Evolutionary conservation across 2,888 invertebrate genomes (phyloP), one percentile per base, ranked within the genome.

Genomic region (Calliopum simillimum): DNA sequence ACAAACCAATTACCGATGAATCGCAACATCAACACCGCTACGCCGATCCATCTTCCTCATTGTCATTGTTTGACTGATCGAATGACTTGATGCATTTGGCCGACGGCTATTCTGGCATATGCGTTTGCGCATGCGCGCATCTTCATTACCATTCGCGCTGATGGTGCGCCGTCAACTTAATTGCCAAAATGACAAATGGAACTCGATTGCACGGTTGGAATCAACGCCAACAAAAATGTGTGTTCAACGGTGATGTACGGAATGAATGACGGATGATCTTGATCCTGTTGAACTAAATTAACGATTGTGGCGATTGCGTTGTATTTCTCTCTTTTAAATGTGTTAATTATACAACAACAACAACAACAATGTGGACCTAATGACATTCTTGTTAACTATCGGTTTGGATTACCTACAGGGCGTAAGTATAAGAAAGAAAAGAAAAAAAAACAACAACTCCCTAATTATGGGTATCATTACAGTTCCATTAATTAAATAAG

Each of bases 391-490:
- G 13, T 21, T 47, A 16, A 43, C 64, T 11, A 33, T 49, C 63
- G 49, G 14, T 6, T 58, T 23, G 43, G 16, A 58, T 49, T 6
- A 59, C 46, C 70, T 65, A 75, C 75, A 79, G 79, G 79, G 79
- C 75, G 79, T 80, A 79, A 80, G 79, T 80, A 79, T 76, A 66
- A 68, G 65, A 63, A 53, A 43, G 23, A 44, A 56, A 53, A 53
- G 61, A 53, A 43, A 33, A 44, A 56, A 53, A 53, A 53, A 11
- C 1, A 19, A 53, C 1, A 16, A 12, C 19, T n/a, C 19, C 53
- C 53, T 53, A 33, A 33, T 33, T 33, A 13, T 8, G 11, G 23
- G 19, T 53, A 72, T 75, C 77, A 76, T 78, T 78, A 78, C 73
- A 76, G 72, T 76, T 75, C 74, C 78, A 78, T 78, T 78, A 77